A percentile compares a stretch with the other conserved stretches of the same genome.
Evolutionary conservation across 1,140 invertebrate genomes (phyloP).

Genomic region (Drosophila rufa): DNA sequence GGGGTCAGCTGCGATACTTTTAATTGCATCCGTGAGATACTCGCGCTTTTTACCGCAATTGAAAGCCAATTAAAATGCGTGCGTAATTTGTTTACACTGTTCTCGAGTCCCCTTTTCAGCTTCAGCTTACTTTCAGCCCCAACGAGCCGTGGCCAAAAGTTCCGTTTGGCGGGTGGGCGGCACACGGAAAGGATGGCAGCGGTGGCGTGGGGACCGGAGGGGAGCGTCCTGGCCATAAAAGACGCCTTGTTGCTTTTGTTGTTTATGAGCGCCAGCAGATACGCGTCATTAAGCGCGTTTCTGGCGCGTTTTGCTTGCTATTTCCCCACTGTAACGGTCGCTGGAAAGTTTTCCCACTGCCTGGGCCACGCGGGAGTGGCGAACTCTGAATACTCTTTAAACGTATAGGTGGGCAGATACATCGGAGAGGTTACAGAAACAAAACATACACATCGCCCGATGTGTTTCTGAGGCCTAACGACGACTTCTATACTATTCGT

Average conservation of each 20-base stretch:
- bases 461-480: no score
- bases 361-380: background rate
- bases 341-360: slow-evolving; percentile 26
- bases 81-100: slow-evolving; percentile 73
- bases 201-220: background rate
- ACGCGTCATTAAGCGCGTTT: slow-evolving; percentile 75
- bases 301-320: slow-evolving; percentile 50
- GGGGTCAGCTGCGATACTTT: slow-evolving; percentile 39
- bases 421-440: no score
- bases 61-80: slow-evolving; percentile 72
- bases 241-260: slow-evolving; percentile 79
- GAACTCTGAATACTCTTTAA: slow-evolving; percentile 12
- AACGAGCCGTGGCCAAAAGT: slow-evolving; percentile 70
- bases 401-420: no score
- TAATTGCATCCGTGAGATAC: slow-evolving; percentile 45
- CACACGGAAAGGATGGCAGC: background rate
- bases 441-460: no score
- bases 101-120: slow-evolving; percentile 17
- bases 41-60: slow-evolving; percentile 37
- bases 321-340: slow-evolving; percentile 19
- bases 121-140: slow-evolving; percentile 68
- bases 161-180: slow-evolving; percentile 23
- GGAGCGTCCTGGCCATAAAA: slow-evolving; percentile 58
- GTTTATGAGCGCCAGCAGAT: slow-evolving; percentile 72
- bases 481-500: no score